These are phyloP conservation scores for Limnephilus marmoratus DNA, from an alignment of 2,888 invertebrate species.

Conservation along the genomic window DNA sequence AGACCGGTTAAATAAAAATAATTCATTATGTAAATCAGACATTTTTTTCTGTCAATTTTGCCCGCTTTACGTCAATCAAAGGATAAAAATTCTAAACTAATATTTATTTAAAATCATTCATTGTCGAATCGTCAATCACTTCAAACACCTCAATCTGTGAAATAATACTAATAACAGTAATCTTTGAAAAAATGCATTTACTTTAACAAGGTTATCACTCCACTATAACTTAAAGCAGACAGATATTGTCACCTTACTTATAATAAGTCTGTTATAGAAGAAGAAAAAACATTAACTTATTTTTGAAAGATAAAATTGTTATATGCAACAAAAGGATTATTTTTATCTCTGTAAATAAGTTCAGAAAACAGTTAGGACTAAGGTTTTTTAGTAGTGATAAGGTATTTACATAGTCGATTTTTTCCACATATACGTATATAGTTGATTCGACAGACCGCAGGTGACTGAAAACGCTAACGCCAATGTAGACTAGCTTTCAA, in stretches of 20 bases:
- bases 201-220: too few species aligned
- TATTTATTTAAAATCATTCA: neutral
- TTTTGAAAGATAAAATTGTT: neutral
- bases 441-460: too few species aligned
- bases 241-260: too few species aligned
- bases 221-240: too few species aligned
- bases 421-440: too few species aligned
- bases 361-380: neutral
- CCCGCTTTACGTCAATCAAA: neutral
- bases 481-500: too few species aligned
- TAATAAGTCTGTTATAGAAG: too few species aligned
- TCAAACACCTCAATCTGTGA: neutral
- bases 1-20: neutral
- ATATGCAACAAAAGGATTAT: neutral
- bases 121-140: neutral
- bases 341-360: neutral
- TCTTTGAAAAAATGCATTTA: too few species aligned
- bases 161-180: too few species aligned
- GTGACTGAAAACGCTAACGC: too few species aligned
- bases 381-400: too few species aligned
- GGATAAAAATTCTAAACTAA: neutral
- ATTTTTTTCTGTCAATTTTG: constrained; percentile 13
- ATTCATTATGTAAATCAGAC: neutral
- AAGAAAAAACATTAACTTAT: neutral
- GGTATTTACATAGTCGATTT: too few species aligned